Percentiles rank a stretch among this genome's conserved stretches.
These are phyloP conservation scores for Excalfactoria chinensis DNA, from an alignment of 2,113 vertebrate species.

Conservation along the genomic window DNA sequence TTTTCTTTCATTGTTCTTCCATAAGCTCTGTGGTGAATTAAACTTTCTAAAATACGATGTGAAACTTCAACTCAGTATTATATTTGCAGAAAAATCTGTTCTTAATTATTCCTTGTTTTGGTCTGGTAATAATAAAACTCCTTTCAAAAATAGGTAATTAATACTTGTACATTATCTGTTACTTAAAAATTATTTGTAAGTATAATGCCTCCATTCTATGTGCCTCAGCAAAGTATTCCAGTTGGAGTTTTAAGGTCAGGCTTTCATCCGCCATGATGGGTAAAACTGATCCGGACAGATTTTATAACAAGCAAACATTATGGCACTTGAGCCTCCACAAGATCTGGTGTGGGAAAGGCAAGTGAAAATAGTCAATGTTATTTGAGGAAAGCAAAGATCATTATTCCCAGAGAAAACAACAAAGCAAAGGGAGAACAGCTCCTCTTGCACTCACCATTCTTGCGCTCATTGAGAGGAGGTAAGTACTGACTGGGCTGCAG, in stretches of 20 bases:
- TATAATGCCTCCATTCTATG: background rate
- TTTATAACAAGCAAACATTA: accelerated
- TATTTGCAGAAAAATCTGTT: background rate
- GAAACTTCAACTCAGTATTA: background rate
- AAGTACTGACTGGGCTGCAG: constrained; percentile 89
- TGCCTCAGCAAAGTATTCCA: background rate
- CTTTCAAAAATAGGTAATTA: background rate
- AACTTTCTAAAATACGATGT: background rate
- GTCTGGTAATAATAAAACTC: background rate
- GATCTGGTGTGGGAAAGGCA: accelerated
- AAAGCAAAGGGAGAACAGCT: background rate
- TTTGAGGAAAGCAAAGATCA: background rate
- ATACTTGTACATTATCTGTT: background rate
- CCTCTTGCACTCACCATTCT: constrained; percentile 86
- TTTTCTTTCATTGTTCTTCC: constrained; percentile 2
- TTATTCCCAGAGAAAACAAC: background rate
- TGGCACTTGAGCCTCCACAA: background rate
- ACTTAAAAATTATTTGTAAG: background rate
- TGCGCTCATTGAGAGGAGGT: constrained; percentile 92
- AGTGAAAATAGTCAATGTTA: background rate
- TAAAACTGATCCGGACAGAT: background rate
- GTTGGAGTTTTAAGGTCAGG: background rate
- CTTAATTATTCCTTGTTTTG: background rate
- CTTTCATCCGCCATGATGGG: background rate
- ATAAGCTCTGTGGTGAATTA: background rate